Base-by-base conservation (phyloP, 2,888 invertebrate species). In the Acanthopleura granulata region DNA sequence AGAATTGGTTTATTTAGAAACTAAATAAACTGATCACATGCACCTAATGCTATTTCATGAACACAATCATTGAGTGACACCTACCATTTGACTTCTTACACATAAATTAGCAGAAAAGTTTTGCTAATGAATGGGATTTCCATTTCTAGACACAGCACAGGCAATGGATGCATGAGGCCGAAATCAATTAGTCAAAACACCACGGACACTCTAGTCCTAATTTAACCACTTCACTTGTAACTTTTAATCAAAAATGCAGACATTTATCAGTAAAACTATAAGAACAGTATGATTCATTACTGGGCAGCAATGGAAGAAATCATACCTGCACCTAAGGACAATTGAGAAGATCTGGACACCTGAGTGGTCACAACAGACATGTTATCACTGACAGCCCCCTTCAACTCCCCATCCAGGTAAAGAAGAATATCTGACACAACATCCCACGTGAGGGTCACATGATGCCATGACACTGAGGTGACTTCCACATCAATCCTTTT, bases 351-450 rank as follows among this genome's bases (percentile, higher is more conserved):
- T 12, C 57, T 57, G 6, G 12, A 12, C 6, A 3, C 9, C 40
- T 6, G 4, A 40, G 4, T 9, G 40, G 4, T 40, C 40, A 40
- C 40, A n/a, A 3, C 57, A 4, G 57, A 57, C 57, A 57, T 3
- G 40, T 40, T 3, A 6, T 40, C 57, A 57, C 18, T 18, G 6
- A 22, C 57, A n/a, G 57, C 1, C 12, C 57, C 57, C 22, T 6
- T 57, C 18, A n/a, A 57, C 57, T 57, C 57, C 57, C 57, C 57
- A 57, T 57, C 57, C 57, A 57, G 57, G 57, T 57, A 57, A 57
- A 57, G 6, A 18, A n/a, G n/a, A 18, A 57, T 18, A 22, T 57
- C 57, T n/a, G n/a, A 18, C 22, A 57, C 22, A 22, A 4, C 22
- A 57, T 57, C 22, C 22, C 57, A 18, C 6, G 22, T 22, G n/a